phyloP scores from a whole-genome alignment of 1,140 invertebrate genomes.

The Apis cerana region DNA sequence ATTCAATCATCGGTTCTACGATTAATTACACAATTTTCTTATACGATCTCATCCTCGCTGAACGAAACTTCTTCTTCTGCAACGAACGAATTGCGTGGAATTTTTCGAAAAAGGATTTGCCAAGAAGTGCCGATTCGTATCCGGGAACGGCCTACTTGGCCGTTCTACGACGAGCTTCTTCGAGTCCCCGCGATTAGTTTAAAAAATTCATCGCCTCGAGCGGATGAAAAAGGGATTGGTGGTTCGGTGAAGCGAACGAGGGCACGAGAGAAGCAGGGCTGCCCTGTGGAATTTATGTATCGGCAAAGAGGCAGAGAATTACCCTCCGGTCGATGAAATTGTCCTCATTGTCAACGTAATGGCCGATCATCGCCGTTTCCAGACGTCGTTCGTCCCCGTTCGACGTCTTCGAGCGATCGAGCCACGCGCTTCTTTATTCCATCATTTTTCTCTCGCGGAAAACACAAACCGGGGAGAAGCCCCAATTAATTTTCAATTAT shows the following conservation, averaged over 20 bases:
- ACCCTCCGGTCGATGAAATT: conserved; percentile 26
- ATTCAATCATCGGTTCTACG: no score
- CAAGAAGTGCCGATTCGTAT: not conserved
- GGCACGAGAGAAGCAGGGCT: not conserved
- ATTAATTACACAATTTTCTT: no score
- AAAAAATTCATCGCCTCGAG: conserved; percentile 31
- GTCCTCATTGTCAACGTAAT: not conserved
- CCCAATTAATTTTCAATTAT: conserved; percentile 64
- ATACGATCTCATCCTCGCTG: no score
- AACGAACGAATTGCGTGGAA: no score
- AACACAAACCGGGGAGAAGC: conserved; percentile 4
- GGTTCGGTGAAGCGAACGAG: not conserved
- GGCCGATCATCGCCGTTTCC: no score
- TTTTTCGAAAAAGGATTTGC: no score
- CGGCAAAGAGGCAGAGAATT: conserved; percentile 4
- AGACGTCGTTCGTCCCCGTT: not conserved
- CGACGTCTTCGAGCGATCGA: not conserved
- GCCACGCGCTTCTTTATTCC: conserved; percentile 15
- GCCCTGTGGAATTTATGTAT: conserved; percentile 18
- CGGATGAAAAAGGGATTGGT: not conserved
- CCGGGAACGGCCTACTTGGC: not conserved
- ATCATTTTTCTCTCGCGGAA: not conserved
- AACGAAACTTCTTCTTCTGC: no score
- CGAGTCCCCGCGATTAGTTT: not conserved
- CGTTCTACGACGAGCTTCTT: not conserved